Base-by-base conservation (phyloP, 2,888 invertebrate genomes). In the Lasioglossum zephyrum region DNA sequence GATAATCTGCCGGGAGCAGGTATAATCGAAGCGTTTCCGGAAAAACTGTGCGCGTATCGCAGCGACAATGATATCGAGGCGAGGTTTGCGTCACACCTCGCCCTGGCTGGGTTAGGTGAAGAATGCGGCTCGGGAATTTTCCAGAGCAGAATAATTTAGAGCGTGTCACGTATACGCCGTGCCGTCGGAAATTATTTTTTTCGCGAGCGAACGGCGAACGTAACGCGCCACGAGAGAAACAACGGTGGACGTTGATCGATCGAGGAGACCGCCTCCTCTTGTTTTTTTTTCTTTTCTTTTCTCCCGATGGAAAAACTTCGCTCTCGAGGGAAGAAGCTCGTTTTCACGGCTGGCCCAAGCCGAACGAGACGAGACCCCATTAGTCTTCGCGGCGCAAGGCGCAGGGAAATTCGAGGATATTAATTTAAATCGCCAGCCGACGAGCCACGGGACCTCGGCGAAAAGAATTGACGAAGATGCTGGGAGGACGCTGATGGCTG, bases 381-480 rank as follows among this genome's bases (percentile, higher is more conserved):
- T 84, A 81, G 84, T 81, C 86, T 75, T 41, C 22, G 60, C 8
- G 36, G 13, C 53, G n/a, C 9, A 8, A 31, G 13, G n/a, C n/a
- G 66, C 60, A 60, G 76, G 86, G 66, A 81, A 80, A 80, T 77
- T 72, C 49, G 83, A 39, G 72, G 79, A 73, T 87, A 84, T 87
- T 87, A 84, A 87, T 86, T 86, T 77, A 77, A 84, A 87, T 78
- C 47, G 73, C 77, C 36, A 41, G 39, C 77, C 69, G 60, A 31
- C 73, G 47, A 66, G 63, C 79, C 53, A 13, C 11, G 53, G 22
- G 22, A 9, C 18, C 53, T 4, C 49, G 57, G 70, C 75, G 63
- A 80, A 86, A 81, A 81, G 81, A 57, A 57, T 70, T n/a, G 57
- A 13, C 72, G 57, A 36, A 39, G 11, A n/a, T 11, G n/a, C 39